Percentiles rank a stretch among this genome's conserved stretches.
phyloP scores from a whole-genome alignment of 2,797 vertebrate species.

The Ceyx erithaca region DNA sequence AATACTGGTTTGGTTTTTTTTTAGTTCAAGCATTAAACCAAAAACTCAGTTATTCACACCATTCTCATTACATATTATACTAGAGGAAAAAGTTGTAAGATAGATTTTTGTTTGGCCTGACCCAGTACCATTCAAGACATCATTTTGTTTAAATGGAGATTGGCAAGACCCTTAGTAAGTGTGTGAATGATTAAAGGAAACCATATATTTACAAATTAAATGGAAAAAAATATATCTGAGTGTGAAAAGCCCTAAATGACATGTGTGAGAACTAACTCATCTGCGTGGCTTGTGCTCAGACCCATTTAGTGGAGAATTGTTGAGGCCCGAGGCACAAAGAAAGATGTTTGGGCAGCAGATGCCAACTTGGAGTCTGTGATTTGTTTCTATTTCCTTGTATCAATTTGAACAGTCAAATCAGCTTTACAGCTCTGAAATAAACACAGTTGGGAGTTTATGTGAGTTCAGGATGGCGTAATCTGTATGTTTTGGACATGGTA shows the following conservation, averaged over 20 bases:
- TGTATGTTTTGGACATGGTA: slow-evolving; percentile 33
- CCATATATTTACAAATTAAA: background rate
- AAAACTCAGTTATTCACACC: background rate
- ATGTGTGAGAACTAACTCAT: background rate
- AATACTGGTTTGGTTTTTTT: background rate
- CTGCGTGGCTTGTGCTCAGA: background rate
- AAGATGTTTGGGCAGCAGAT: slow-evolving; percentile 47
- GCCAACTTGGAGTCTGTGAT: slow-evolving; percentile 47
- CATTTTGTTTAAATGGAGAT: background rate
- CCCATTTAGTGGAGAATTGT: background rate
- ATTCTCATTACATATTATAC: background rate
- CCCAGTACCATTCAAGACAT: background rate
- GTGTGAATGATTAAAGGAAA: background rate
- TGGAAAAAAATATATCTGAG: background rate
- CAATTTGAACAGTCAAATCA: slow-evolving; percentile 27
- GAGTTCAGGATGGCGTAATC: slow-evolving; percentile 24
- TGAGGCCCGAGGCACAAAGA: slow-evolving; percentile 29
- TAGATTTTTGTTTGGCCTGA: background rate
- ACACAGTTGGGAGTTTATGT: slow-evolving; percentile 36
- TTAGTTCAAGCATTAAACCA: background rate
- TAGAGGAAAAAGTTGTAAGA: background rate
- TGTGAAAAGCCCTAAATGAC: background rate
- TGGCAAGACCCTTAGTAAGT: background rate
- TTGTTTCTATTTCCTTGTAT: slow-evolving; percentile 56
- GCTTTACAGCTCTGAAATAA: slow-evolving; percentile 44